Percentiles rank a stretch among this genome's conserved stretches.
phyloP scores from a whole-genome alignment of 2,888 invertebrate genomes.

The Ptychoptera contaminata region DNA sequence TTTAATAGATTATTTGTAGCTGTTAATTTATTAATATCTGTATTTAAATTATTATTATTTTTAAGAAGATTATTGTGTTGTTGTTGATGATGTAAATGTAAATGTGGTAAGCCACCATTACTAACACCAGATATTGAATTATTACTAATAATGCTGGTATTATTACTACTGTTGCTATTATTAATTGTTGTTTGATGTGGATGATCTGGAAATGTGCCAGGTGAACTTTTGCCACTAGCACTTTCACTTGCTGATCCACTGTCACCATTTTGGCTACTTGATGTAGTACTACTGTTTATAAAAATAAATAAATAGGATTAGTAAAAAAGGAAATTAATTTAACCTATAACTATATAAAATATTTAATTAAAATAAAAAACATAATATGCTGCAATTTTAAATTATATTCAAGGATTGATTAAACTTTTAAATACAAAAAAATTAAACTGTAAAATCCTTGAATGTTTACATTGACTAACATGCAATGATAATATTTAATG shows the following conservation, averaged over 20 bases:
- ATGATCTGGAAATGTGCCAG: slow-evolving; percentile 21
- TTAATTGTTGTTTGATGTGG: slow-evolving; percentile 7
- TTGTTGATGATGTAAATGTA: slow-evolving; percentile 9
- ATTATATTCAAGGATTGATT: too few relatives aligned
- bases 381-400: too few relatives aligned
- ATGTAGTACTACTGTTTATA: slow-evolving; percentile 11
- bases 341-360: too few relatives aligned
- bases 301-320: background rate
- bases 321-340: too few relatives aligned
- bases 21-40: slow-evolving; percentile 7
- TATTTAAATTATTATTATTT: slow-evolving; percentile 5
- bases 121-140: slow-evolving; percentile 5
- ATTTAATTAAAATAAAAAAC: too few relatives aligned
- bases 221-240: slow-evolving; percentile 25
- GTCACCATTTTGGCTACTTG: slow-evolving; percentile 10
- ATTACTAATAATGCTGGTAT: slow-evolving; percentile 4
- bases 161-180: slow-evolving; percentile 2
- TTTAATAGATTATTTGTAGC: slow-evolving; percentile 12
- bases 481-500: too few relatives aligned
- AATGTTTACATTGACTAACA: too few relatives aligned
- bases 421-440: too few relatives aligned
- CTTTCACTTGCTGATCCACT: slow-evolving; percentile 20
- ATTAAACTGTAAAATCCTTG: too few relatives aligned
- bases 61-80: slow-evolving; percentile 10
- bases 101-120: slow-evolving; percentile 8